Evolutionary conservation across 37 sponge, comb jelly and placozoan genomes (phyloP).

Genomic region (Oopsacas minuta): DNA sequence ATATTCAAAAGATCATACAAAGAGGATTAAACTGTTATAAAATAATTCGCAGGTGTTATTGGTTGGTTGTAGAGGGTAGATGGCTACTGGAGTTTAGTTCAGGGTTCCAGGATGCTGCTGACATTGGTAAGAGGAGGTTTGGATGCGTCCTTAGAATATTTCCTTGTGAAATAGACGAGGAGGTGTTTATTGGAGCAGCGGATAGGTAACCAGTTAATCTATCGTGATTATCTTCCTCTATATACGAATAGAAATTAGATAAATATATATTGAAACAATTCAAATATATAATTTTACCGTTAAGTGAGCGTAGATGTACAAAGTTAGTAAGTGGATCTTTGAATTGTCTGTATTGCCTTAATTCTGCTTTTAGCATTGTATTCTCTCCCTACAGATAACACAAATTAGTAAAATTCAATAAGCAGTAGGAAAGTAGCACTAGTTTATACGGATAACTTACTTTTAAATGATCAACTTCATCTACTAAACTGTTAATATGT

Average conservation of each 20-base stretch:
- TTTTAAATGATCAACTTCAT: neutral
- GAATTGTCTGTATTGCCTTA: neutral
- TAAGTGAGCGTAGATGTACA: neutral
- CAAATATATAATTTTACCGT: too few relatives aligned
- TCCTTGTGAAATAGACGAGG: neutral
- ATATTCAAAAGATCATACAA: too few relatives aligned
- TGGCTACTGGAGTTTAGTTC: neutral
- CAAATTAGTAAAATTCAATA: neutral
- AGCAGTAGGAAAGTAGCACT: neutral
- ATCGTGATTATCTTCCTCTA: neutral
- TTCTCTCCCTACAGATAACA: slow-evolving; percentile 3
- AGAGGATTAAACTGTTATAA: neutral
- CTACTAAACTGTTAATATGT: neutral
- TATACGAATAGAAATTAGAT: too few relatives aligned
- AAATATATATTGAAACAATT: too few relatives aligned
- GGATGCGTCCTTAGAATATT: neutral
- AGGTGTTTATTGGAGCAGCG: neutral
- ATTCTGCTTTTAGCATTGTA: neutral
- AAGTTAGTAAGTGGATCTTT: neutral
- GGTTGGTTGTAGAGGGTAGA: neutral
- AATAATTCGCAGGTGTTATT: neutral
- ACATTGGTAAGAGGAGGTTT: neutral
- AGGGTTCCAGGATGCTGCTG: neutral
- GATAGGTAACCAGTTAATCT: neutral
- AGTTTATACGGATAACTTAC: neutral